A percentile compares a stretch with the other conserved stretches of the same genome.
These are phyloP conservation scores for Chouioia cunea DNA, from an alignment of 2,888 invertebrate species.

Conservation along the genomic window DNA sequence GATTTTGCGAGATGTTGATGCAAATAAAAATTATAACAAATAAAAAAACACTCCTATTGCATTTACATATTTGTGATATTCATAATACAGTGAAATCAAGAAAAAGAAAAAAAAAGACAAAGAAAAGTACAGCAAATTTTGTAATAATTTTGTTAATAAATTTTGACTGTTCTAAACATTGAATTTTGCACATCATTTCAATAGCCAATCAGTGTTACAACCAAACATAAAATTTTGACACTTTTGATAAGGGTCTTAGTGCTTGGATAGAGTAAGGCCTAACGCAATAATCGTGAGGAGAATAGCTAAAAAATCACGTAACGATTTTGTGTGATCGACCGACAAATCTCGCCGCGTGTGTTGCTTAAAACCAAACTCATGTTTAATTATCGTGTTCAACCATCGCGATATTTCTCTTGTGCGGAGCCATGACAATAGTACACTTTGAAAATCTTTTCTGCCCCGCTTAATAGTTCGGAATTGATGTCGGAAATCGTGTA, in stretches of 20 bases:
- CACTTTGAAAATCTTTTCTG: constrained; percentile 11
- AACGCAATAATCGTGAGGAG: constrained; percentile 47
- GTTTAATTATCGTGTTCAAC: neutral
- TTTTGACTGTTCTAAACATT: constrained; percentile 38
- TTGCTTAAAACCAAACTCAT: neutral
- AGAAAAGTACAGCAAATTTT: constrained; percentile 43
- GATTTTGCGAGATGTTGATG: constrained; percentile 38
- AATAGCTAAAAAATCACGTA: constrained; percentile 25
- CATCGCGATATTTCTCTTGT: constrained; percentile 26
- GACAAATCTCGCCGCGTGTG: constrained; percentile 46
- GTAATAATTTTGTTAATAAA: constrained; percentile 38
- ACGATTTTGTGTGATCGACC: constrained; percentile 39
- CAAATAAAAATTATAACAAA: constrained; percentile 37
- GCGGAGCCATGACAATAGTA: constrained; percentile 39
- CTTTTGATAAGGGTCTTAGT: constrained; percentile 59
- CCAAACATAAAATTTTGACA: constrained; percentile 52
- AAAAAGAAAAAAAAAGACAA: constrained; percentile 22
- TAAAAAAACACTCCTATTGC: constrained; percentile 9
- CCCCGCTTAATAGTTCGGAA: constrained; percentile 26
- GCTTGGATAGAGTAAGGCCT: constrained; percentile 66
- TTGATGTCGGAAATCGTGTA: constrained; percentile 31
- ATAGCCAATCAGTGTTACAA: constrained; percentile 15
- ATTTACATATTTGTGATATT: constrained; percentile 13
- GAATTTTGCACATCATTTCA: constrained; percentile 13
- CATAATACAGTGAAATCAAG: constrained; percentile 15